Evolutionary conservation across 2,888 invertebrate genomes (phyloP).

Genomic region (Drosophila lutescens): DNA sequence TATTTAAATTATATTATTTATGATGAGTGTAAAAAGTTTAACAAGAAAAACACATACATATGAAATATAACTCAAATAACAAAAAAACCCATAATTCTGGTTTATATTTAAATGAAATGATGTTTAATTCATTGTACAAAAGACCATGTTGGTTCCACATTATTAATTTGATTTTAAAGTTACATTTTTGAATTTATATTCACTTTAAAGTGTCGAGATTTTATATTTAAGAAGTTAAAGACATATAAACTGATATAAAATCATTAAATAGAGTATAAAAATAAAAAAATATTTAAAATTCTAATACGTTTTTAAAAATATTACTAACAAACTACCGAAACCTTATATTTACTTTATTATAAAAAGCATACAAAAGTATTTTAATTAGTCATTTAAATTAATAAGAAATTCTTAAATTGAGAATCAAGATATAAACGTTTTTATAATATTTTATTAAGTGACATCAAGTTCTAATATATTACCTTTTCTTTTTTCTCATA

Average conservation of each 20-base stretch:
- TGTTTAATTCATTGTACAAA: no score
- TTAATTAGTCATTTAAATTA: neutral
- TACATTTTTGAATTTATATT: neutral
- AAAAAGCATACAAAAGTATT: neutral
- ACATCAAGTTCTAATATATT: neutral
- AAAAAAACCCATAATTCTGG: neutral
- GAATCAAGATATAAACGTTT: neutral
- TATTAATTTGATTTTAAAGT: no score
- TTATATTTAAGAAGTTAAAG: no score
- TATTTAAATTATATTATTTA: neutral
- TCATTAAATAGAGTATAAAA: no score
- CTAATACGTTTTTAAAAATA: no score
- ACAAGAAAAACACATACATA: neutral
- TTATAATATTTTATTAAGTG: neutral
- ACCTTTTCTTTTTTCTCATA: constrained; percentile 60
- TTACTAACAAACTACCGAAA: no score
- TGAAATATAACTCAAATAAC: neutral
- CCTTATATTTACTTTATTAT: neutral
- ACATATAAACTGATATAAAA: no score
- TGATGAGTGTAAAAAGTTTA: neutral
- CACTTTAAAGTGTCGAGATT: no score
- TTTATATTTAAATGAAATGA: neutral
- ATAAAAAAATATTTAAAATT: no score
- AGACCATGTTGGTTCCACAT: no score
- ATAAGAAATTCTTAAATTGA: no score